Percentiles rank a stretch among this genome's conserved stretches.
These are phyloP conservation scores for Xiphophorus hellerii DNA, from an alignment of 2,113 vertebrate species.

Conservation along the genomic window DNA sequence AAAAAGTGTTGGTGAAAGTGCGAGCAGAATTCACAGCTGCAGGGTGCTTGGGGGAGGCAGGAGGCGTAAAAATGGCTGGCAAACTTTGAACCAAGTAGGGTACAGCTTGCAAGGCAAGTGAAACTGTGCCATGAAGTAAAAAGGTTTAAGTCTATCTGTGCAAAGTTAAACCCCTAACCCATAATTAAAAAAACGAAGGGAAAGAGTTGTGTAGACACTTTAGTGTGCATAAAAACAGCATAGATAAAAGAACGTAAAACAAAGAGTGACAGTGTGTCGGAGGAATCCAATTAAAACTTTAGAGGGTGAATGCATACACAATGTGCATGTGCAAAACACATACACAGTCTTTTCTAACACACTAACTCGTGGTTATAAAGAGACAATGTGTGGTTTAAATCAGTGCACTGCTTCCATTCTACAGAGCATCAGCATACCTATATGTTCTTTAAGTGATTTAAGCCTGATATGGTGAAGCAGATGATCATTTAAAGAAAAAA, in stretches of 20 bases:
- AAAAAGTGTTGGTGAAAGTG: constrained; percentile 28
- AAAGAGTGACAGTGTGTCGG: not conserved
- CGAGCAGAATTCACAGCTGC: constrained; percentile 64
- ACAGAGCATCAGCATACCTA: not conserved
- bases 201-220: not conserved
- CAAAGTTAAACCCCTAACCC: constrained; percentile 7
- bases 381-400: not conserved
- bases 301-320: not conserved
- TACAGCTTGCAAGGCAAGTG: constrained; percentile 32
- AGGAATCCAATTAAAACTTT: constrained; percentile 11
- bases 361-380: not conserved
- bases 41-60: constrained; percentile 46
- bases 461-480: not conserved
- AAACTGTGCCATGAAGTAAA: constrained; percentile 29
- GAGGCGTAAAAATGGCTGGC: constrained; percentile 54
- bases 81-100: constrained; percentile 43
- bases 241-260: not conserved
- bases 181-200: constrained; percentile 3
- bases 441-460: not conserved
- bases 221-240: not conserved
- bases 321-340: not conserved
- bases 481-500: not conserved
- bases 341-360: not conserved
- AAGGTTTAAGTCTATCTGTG: constrained; percentile 10
- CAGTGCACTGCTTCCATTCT: not conserved